phyloP scores from a whole-genome alignment of 2,113 vertebrate species.

The Mormyrus lacerda region DNA sequence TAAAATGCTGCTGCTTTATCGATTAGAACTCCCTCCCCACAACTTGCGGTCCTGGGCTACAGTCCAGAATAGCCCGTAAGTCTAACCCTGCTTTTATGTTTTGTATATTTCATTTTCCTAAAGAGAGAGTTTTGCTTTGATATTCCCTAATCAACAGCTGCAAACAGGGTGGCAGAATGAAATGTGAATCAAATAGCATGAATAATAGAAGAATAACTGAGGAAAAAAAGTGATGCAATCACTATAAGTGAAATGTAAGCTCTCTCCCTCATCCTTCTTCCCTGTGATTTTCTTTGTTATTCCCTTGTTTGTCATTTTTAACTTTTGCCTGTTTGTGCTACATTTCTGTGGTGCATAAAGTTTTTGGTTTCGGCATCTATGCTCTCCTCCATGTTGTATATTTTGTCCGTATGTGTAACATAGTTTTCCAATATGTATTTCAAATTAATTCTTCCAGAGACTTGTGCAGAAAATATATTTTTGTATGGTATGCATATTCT shows the following conservation, averaged over 20 bases:
- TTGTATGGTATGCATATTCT: constrained; percentile 57
- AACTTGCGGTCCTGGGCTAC: not conserved
- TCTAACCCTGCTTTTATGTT: not conserved
- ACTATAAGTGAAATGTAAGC: not conserved
- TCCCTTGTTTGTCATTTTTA: not conserved
- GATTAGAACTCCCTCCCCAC: not conserved
- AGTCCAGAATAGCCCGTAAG: not conserved
- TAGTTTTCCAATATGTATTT: not conserved
- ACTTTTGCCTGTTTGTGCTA: not conserved
- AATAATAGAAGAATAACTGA: not conserved
- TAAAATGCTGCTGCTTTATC: too few species aligned
- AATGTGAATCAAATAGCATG: not conserved
- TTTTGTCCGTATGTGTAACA: not conserved
- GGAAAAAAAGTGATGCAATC: not conserved
- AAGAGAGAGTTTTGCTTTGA: not conserved
- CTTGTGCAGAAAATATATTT: constrained; percentile 9
- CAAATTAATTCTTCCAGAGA: not conserved
- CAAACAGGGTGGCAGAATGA: not conserved
- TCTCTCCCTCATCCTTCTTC: not conserved
- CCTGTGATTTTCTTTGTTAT: not conserved
- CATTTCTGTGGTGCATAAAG: not conserved
- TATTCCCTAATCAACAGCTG: not conserved
- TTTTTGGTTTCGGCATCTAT: not conserved
- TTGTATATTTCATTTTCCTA: not conserved
- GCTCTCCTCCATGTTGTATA: not conserved